Percentiles rank a stretch among this genome's conserved stretches.
Evolutionary conservation across 2,888 invertebrate species (phyloP).

Genomic region (Sepiola atlantica): DNA sequence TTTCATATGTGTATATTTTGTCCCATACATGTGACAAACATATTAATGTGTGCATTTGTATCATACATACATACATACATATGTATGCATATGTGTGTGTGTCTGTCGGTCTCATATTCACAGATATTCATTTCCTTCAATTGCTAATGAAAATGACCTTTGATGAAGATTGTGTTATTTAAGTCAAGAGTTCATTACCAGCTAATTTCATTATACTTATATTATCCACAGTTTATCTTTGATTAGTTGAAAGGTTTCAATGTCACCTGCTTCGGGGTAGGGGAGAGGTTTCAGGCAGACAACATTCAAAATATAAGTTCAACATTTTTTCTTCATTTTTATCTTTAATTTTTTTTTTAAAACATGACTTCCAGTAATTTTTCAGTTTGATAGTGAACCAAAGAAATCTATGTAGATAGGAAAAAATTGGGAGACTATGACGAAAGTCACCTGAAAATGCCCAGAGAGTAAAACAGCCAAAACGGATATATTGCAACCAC

Average conservation of each 20-base stretch:
- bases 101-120: neutral
- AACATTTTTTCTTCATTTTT: neutral
- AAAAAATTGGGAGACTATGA: no score
- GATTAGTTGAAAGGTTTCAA: neutral
- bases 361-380: neutral
- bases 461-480: no score
- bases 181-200: neutral
- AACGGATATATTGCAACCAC: no score
- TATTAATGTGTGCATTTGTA: neutral
- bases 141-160: neutral
- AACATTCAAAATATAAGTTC: neutral
- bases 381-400: no score
- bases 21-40: neutral
- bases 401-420: no score
- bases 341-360: no score
- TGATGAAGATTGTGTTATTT: neutral
- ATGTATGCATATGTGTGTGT: neutral
- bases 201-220: neutral
- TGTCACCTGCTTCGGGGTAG: neutral
- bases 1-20: neutral
- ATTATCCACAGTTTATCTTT: slow-evolving; percentile 18
- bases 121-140: neutral
- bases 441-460: no score
- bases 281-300: no score
- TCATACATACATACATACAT: neutral